phyloP scores from a whole-genome alignment of 2,888 invertebrate genomes.

The Trilocha varians region DNA sequence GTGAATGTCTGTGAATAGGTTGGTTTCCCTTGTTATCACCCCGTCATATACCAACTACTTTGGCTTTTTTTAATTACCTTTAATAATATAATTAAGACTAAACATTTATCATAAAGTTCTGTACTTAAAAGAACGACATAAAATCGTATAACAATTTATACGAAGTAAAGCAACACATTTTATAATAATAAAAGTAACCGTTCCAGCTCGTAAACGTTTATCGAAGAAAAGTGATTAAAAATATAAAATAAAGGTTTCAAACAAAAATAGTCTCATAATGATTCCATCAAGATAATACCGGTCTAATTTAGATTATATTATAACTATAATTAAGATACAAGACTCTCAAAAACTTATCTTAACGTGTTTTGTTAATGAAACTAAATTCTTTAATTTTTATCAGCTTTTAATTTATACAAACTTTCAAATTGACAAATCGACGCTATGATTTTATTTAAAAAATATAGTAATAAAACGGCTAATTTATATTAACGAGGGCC shows the following conservation, averaged over 20 bases:
- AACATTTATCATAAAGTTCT: no score
- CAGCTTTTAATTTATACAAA: not conserved
- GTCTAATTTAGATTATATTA: not conserved
- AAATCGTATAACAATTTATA: no score
- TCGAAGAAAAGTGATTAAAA: not conserved
- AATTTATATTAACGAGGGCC: slow-evolving; percentile 4
- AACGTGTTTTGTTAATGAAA: not conserved
- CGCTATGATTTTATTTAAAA: not conserved
- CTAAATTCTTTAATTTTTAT: not conserved
- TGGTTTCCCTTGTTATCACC: no score
- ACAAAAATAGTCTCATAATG: not conserved
- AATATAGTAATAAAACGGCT: not conserved
- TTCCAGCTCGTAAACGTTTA: not conserved
- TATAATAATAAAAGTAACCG: no score
- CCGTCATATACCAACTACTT: no score
- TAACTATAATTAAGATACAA: not conserved
- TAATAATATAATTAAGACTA: no score
- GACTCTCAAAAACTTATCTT: not conserved
- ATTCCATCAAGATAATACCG: not conserved
- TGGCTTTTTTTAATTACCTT: no score
- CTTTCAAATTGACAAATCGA: not conserved
- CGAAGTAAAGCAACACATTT: no score
- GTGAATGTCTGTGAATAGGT: no score
- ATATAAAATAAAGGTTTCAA: not conserved
- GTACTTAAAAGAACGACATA: no score